phyloP scores from a whole-genome alignment of 2,113 vertebrate species.

The Thalassoma bifasciatum region DNA sequence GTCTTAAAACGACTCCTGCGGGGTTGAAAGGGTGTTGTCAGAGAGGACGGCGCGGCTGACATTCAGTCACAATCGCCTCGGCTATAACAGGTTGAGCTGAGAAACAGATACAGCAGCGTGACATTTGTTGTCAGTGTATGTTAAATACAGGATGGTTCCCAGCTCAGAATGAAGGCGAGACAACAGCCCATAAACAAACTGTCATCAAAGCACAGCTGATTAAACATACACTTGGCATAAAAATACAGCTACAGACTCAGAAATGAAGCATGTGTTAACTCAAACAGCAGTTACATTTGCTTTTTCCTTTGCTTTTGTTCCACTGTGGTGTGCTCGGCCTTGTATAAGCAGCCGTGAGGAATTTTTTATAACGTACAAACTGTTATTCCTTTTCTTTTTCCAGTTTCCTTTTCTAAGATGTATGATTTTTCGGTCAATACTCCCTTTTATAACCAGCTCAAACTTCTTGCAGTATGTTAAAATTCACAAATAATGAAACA shows the following conservation, averaged over 20 bases:
- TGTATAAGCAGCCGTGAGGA: background rate
- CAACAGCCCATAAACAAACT: slow-evolving; percentile 15
- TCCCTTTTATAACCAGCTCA: too few relatives aligned
- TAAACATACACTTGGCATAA: background rate
- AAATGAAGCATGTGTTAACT: background rate
- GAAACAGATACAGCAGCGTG: slow-evolving; percentile 26
- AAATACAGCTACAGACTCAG: background rate
- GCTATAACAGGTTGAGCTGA: slow-evolving; percentile 1
- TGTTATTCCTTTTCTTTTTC: too few relatives aligned
- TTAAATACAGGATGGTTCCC: background rate
- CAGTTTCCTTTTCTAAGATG: too few relatives aligned
- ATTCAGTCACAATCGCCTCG: background rate
- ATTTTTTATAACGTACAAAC: too few relatives aligned
- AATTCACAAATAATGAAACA: too few relatives aligned
- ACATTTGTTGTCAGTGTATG: slow-evolving; percentile 7
- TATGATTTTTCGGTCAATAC: too few relatives aligned
- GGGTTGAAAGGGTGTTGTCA: slow-evolving; percentile 17
- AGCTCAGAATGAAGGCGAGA: slow-evolving; percentile 12
- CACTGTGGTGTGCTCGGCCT: background rate
- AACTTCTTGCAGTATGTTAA: too few relatives aligned
- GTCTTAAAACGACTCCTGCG: background rate
- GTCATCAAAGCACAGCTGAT: slow-evolving; percentile 1
- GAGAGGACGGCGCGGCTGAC: too few relatives aligned
- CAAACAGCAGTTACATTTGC: background rate
- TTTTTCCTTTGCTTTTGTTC: background rate